Evolutionary conservation across 2,113 vertebrate species (phyloP), one percentile per base, ranked within the genome.

Genomic region (Gambusia holbrooki): DNA sequence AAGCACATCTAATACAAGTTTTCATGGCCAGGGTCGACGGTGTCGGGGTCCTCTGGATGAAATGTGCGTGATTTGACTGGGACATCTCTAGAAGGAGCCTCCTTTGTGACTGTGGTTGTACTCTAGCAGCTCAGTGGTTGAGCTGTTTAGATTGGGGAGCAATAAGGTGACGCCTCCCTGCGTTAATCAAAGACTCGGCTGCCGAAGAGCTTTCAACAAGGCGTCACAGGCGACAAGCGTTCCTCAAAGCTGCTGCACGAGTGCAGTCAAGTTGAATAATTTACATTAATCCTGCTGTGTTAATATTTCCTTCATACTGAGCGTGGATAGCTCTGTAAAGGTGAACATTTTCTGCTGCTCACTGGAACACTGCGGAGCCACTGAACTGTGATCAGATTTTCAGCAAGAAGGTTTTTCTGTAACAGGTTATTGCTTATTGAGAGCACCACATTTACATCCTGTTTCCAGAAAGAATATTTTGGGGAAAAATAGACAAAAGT

Each of bases 251-350:
- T 58, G 45, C 45, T 74, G 51, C 71, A 32, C 28, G 0, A 32
- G 63, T 62, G 81, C 68, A 76, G 65, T 62, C 17, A 19, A 15
- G 75, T 22, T 80, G 81, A 81, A 69, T 81, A 75, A 71, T 14
- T 81, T 48, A 83, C 77, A 69, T 80, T 74, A 79, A 86, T 85
- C 69, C 60, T 4, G 25, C 33, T 0, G 5, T 28, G 13, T 15
- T 73, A 82, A 63, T 66, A 68, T 79, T 78, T 64, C 37, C 60
- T 22, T 29, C 35, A n/a, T 66, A 13, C 14, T 66, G 25, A 40
- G 64, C 4, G 2, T 58, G 54, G 71, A 33, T 45, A n/a, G 3
- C 71, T 64, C 62, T 62, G 58, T 22, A 78, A 74, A 86, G 72
- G 66, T 81, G 80, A 87, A 40, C 67, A 27, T 37, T 22, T 69